These are phyloP conservation scores for Didymodactylos carnosus DNA, from an alignment of 2,888 invertebrate genomes.

Conservation along the genomic window DNA sequence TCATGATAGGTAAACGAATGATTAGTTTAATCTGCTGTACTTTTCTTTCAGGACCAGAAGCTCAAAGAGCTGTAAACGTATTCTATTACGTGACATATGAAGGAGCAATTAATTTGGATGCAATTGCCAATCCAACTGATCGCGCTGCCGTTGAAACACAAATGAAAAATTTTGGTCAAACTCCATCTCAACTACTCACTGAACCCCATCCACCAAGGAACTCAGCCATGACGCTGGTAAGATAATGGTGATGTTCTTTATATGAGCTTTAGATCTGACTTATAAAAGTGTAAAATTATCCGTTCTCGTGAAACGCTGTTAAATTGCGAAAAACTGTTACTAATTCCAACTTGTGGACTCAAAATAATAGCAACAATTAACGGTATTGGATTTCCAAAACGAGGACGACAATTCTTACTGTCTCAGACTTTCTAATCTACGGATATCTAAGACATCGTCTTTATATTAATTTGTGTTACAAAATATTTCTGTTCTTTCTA, in stretches of 20 bases:
- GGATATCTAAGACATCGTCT: too few species aligned
- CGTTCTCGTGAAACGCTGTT: background rate
- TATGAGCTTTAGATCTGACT: conserved; percentile 46
- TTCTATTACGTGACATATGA: conserved; percentile 99
- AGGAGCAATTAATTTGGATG: conserved; percentile 77
- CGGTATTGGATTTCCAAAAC: too few species aligned
- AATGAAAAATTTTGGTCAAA: conserved; percentile 92
- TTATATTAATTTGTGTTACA: too few species aligned
- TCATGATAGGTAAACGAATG: background rate
- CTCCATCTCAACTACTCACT: conserved; percentile 83
- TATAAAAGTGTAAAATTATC: background rate
- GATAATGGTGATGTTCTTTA: conserved; percentile 57
- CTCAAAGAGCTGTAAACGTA: conserved; percentile 86
- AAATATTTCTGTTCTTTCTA: background rate
- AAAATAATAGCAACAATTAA: too few species aligned
- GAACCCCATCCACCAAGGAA: conserved; percentile 94
- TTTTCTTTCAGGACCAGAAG: conserved; percentile 61
- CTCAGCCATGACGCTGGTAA: conserved; percentile 35
- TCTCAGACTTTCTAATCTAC: too few species aligned
- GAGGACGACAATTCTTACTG: too few species aligned
- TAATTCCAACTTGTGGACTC: too few species aligned
- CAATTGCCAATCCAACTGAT: conserved; percentile 57
- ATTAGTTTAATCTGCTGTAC: conserved; percentile 32
- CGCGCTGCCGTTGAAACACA: conserved; percentile 65
- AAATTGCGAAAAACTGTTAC: background rate